Conservation (phyloP, 1,140 invertebrate species). For the Homalodisca vitripennis region DNA sequence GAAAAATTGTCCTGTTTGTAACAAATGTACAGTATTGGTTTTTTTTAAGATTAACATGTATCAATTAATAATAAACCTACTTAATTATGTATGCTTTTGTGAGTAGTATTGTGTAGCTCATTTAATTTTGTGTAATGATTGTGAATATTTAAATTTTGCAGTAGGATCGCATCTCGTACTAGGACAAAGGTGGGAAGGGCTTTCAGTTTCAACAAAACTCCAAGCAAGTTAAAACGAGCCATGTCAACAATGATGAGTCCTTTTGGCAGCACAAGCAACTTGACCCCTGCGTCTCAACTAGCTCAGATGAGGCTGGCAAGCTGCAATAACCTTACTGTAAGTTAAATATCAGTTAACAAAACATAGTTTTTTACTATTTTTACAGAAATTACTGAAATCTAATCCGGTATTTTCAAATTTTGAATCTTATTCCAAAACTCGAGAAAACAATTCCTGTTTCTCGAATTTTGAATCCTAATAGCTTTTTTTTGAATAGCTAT, state of each 20-base stretch:
- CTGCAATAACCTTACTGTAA: slow-evolving; percentile 81
- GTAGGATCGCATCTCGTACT: slow-evolving; percentile 78
- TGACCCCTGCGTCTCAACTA: slow-evolving; percentile 70
- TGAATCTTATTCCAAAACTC: no score
- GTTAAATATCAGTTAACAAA: slow-evolving; percentile 48
- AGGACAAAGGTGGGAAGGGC: slow-evolving; percentile 87
- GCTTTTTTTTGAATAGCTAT: slow-evolving; percentile 23
- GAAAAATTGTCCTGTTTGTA: no score
- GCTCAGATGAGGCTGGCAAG: slow-evolving; percentile 80
- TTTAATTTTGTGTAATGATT: no score
- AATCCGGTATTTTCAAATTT: slow-evolving; percentile 31
- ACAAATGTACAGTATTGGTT: no score
- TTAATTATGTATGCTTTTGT: no score
- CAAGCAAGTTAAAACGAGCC: slow-evolving; percentile 87
- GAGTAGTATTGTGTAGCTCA: no score
- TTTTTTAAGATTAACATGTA: no score
- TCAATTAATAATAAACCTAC: no score
- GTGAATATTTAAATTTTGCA: no score
- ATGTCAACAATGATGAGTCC: slow-evolving; percentile 95
- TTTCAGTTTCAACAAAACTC: slow-evolving; percentile 93
- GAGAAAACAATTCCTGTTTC: no score
- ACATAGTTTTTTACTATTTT: slow-evolving; percentile 17
- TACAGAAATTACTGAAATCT: slow-evolving; percentile 10
- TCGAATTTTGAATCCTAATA: no score
- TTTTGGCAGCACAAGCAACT: slow-evolving; percentile 74